Base-by-base conservation (phyloP, 2,113 vertebrate genomes). In the Vulpes lagopus region DNA sequence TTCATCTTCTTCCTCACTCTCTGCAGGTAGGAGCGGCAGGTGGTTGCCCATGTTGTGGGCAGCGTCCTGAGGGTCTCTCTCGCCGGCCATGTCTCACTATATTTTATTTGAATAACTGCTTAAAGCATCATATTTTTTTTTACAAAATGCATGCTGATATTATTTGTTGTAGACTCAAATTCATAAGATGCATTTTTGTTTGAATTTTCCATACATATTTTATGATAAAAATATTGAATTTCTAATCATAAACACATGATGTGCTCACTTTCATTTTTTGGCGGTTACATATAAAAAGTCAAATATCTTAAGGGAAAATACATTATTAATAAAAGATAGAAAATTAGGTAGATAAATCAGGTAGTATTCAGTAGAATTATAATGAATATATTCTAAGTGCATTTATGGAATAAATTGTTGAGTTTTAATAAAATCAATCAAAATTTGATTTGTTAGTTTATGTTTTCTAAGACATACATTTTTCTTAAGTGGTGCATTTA, bases 41-140 rank as follows among this genome's bases (percentile, higher is more conserved):
- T 99, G 99, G 97, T 99, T 99, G 27, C 99, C 99, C 99, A 99
- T 99, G 98, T 99, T 98, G 35, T 98, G 92, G 60, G 98, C 98
- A 97, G 99, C 99, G 89, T 99, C 99, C 4, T 98, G 99, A 90
- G 98, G 99, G 65, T 99, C 99, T 43, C 98, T 99, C 94, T 99
- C 99, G 98, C 99, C 99, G 98, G 99, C 99, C 99, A 99, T 99
- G 99, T 98, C 99, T 99, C 43, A 43, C 6, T 43, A 43, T 43
- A 43, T 43, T 93, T 80, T 55, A 59, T 60, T 59, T 80, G 38
- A 91, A 94, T 35, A 87, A 91, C 20, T 88, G 11, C 38, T 90
- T 83, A 88, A 74, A 80, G 32, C 5, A 76, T 86, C 23, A 59
- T 35, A 2, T 74, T 88, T 81, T 43, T 43, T 92, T 83, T 94